Conservation (phyloP, 1,140 invertebrate genomes). For the Zophobas atratus region DNA sequence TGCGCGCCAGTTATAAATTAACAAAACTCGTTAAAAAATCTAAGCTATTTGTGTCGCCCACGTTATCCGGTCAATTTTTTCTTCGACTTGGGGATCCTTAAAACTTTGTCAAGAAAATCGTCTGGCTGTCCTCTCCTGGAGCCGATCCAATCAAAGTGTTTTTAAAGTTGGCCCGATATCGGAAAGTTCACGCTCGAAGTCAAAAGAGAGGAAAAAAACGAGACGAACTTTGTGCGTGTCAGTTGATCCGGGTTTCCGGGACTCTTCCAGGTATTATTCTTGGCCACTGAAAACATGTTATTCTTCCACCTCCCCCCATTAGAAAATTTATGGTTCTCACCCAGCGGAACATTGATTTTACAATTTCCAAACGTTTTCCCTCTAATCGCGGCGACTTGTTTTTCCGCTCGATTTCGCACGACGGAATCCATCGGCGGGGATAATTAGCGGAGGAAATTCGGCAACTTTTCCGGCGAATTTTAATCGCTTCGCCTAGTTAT, state of each 20-base stretch:
- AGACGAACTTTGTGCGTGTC: constrained; percentile 14
- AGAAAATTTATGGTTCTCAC: constrained; percentile 37
- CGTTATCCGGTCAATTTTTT: no score
- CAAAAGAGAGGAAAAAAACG: constrained; percentile 23
- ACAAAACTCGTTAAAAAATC: no score
- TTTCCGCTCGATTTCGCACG: background rate
- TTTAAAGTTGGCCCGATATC: constrained; percentile 28
- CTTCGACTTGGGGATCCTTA: no score
- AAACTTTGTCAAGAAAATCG: background rate
- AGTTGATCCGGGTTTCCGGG: constrained; percentile 32
- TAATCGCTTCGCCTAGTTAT: no score
- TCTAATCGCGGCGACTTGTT: background rate
- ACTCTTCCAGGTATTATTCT: constrained; percentile 41
- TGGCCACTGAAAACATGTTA: constrained; percentile 40
- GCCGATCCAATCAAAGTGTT: constrained; percentile 35
- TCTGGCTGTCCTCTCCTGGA: constrained; percentile 15
- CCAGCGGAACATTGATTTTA: constrained; percentile 31
- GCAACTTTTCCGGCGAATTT: no score
- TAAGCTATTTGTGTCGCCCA: no score
- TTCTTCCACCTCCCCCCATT: constrained; percentile 25
- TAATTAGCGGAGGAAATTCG: no score
- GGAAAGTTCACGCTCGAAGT: constrained; percentile 22
- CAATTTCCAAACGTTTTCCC: constrained; percentile 31
- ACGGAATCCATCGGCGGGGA: no score
- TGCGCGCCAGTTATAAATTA: no score